Percentiles rank a stretch among this genome's conserved stretches.
Conservation (phyloP, 1,140 invertebrate genomes). For the Drosophila azteca region DNA sequence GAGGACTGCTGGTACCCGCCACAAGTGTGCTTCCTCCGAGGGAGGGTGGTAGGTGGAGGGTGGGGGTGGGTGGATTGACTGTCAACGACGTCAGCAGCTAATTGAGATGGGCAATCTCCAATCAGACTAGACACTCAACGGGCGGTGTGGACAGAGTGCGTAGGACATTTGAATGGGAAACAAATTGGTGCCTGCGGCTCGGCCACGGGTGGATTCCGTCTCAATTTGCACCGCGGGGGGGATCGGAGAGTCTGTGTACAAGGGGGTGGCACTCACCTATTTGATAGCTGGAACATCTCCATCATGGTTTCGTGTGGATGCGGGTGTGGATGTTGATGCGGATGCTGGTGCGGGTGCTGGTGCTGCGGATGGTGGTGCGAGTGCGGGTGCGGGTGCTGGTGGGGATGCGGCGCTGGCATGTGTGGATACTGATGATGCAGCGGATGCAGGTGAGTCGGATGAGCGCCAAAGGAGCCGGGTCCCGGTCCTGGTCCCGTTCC, state of each 20-base stretch:
- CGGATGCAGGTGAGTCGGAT: conserved; percentile 32
- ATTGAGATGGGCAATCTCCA: conserved; percentile 36
- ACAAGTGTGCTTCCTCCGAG: not conserved
- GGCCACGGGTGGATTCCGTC: conserved; percentile 19
- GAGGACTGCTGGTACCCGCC: not conserved
- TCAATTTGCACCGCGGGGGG: conserved; percentile 30
- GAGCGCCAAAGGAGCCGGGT: conserved; percentile 8
- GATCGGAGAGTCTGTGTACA: not conserved
- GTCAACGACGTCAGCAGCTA: conserved; percentile 13
- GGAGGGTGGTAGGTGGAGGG: too few species aligned
- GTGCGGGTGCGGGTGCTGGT: conserved; percentile 36
- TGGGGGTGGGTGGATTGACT: too few species aligned
- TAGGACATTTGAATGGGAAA: conserved; percentile 26
- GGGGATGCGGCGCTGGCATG: conserved; percentile 16
- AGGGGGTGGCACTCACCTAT: conserved; percentile 65
- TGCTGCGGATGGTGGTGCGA: conserved; percentile 41
- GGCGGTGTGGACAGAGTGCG: not conserved
- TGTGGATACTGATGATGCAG: conserved; percentile 41
- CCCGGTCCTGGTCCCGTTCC: not conserved
- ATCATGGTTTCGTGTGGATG: conserved; percentile 78
- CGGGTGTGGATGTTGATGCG: conserved; percentile 32
- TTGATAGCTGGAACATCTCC: conserved; percentile 81
- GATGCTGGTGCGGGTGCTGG: conserved; percentile 28
- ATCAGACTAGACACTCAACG: conserved; percentile 39
- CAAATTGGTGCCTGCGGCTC: conserved; percentile 33